Evolutionary conservation across 2,888 invertebrate genomes (phyloP).

Genomic region (Meta bourneti): DNA sequence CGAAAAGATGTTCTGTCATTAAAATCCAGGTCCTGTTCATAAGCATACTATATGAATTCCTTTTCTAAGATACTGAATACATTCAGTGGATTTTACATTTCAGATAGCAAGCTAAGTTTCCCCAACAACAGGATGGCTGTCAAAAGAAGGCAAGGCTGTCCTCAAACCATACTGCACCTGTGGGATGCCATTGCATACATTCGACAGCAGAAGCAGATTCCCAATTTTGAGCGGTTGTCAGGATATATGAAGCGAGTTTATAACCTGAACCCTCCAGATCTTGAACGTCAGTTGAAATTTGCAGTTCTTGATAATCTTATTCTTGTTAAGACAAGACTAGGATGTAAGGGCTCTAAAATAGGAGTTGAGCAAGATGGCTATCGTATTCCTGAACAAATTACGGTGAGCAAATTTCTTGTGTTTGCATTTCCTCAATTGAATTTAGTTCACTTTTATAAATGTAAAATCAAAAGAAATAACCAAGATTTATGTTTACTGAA

Average conservation of each 20-base stretch:
- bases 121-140: constrained; percentile 48
- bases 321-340: constrained; percentile 82
- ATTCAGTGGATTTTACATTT: not conserved
- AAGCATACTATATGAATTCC: not conserved
- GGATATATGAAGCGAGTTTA: constrained; percentile 83
- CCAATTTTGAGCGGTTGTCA: constrained; percentile 83
- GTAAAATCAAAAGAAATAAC: no score
- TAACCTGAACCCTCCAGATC: constrained; percentile 80
- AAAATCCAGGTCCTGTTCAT: not conserved
- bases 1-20: no score
- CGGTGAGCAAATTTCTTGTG: constrained; percentile 29
- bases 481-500: no score
- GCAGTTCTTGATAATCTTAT: constrained; percentile 83
- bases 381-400: constrained; percentile 82
- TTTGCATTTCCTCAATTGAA: not conserved
- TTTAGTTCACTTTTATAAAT: no score
- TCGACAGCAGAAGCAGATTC: constrained; percentile 84
- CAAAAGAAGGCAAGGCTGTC: constrained; percentile 70
- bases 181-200: constrained; percentile 84
- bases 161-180: constrained; percentile 81
- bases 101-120: constrained; percentile 27
- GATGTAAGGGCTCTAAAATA: constrained; percentile 82
- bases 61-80: not conserved
- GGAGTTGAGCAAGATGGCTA: constrained; percentile 84
- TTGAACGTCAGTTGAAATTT: constrained; percentile 79